Evolutionary conservation across 2,888 invertebrate species (phyloP), one percentile per base, ranked within the genome.

Genomic region (Dermolepida albohirtum): DNA sequence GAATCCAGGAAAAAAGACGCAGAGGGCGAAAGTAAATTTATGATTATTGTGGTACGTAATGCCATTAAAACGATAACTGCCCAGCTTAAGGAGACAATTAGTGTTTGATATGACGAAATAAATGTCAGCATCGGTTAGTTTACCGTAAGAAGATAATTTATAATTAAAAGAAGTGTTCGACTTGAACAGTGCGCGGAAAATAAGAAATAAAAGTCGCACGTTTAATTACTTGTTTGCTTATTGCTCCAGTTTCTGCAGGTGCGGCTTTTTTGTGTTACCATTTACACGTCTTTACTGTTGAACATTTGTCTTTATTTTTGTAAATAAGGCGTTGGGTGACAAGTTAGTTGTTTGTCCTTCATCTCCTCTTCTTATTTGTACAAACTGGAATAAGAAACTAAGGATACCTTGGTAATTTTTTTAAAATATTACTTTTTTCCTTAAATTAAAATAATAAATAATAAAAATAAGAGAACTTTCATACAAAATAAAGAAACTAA

Each of bases 181-280:
- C 44, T 44, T 59, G 44, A 27, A 59, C 59, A 29, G 27, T 44
- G 44, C 29, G 43, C 14, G 14, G 59, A 59, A 27, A 59, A 29
- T 59, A 59, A 59, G 59, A 59, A 59, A 59, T 59, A 59, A 59
- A 59, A 12, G 59, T 14, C 14, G 59, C 59, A n/a, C 44, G 59
- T 59, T 59, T 59, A 59, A 59, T 59, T 59, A 47, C 59, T 29
- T 29, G 41, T 59, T 59, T 59, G 59, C 59, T 59, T 59, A 59
- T 44, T 59, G 59, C 59, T 59, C 59, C 59, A 59, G 59, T 59
- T 59, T 59, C 59, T 59, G 14, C 59, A 27, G 44, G n/a, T 44
- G 59, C 44, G 44, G 14, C 59, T 59, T 57, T 59, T 59, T 59
- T 59, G 44, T 17, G 29, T 43, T 44, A 29, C 57, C 57, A 57